phyloP scores from a whole-genome alignment of 2,888 invertebrate genomes.

The Drosophila neonasuta region DNA sequence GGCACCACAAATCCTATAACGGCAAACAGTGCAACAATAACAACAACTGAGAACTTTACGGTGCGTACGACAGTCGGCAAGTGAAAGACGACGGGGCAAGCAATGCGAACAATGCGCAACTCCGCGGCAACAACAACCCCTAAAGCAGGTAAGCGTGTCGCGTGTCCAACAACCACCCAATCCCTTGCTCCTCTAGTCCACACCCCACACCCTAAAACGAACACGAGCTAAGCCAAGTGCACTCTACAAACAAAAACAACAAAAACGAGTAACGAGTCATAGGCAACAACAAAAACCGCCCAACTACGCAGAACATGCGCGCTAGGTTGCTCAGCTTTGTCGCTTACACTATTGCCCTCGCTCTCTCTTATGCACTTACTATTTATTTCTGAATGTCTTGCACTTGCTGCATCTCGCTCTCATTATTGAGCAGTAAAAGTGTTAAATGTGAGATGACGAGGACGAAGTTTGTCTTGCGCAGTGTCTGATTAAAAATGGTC shows the following conservation, averaged over 20 bases:
- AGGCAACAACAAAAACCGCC: conserved; percentile 47
- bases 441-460: conserved; percentile 32
- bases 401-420: conserved; percentile 12
- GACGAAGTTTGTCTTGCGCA: conserved; percentile 65
- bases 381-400: background rate
- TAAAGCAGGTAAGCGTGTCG: conserved; percentile 55
- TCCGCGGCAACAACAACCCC: conserved; percentile 74
- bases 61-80: conserved; percentile 49
- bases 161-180: conserved; percentile 25
- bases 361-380: conserved; percentile 8
- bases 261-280: background rate
- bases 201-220: conserved; percentile 34
- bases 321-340: conserved; percentile 11
- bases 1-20: conserved; percentile 29
- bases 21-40: conserved; percentile 25
- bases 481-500: conserved; percentile 14
- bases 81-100: conserved; percentile 38
- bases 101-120: conserved; percentile 64
- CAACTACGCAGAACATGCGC: conserved; percentile 62
- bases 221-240: conserved; percentile 69
- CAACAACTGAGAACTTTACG: conserved; percentile 43
- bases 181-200: conserved; percentile 6
- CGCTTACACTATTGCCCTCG: background rate
- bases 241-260: conserved; percentile 45
- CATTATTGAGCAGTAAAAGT: conserved; percentile 12